Percentiles rank a stretch among this genome's conserved stretches.
These are phyloP conservation scores for Coregonus suidteri DNA, from an alignment of 2,797 vertebrate genomes.

Conservation along the genomic window DNA sequence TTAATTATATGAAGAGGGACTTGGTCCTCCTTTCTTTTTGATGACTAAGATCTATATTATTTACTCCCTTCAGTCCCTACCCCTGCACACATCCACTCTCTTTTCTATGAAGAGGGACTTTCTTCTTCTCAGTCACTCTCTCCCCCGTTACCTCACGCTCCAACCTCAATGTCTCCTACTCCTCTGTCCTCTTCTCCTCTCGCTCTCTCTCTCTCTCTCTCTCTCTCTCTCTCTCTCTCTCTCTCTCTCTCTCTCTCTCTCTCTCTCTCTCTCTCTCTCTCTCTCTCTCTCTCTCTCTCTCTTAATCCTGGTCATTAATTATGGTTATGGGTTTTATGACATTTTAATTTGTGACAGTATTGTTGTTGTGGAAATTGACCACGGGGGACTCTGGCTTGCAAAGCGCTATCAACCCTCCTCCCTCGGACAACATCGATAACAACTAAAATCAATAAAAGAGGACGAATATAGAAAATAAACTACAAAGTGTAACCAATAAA, in stretches of 20 bases:
- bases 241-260: background rate
- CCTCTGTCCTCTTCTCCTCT: conserved; percentile 14
- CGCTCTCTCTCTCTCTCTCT: conserved; percentile 11
- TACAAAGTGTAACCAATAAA: conserved; percentile 56
- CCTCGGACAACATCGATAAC: conserved; percentile 62
- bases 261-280: conserved; percentile 10
- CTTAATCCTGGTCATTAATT: conserved; percentile 76
- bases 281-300: conserved; percentile 5
- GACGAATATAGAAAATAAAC: conserved; percentile 64
- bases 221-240: conserved; percentile 1
- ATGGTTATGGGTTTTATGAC: conserved; percentile 76
- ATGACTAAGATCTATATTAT: no score
- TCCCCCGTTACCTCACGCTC: conserved; percentile 25
- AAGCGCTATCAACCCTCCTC: conserved; percentile 63
- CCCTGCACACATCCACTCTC: conserved; percentile 1
- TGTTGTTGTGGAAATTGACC: conserved; percentile 71
- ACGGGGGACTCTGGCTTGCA: conserved; percentile 62
- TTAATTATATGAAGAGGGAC: no score
- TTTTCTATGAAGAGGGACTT: background rate
- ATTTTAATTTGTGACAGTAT: conserved; percentile 75
- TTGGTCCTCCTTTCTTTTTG: no score
- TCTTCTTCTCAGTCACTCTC: background rate
- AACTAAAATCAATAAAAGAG: conserved; percentile 75
- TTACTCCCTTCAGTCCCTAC: background rate
- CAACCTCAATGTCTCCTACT: conserved; percentile 15